These are phyloP conservation scores for Drosophila bunnanda DNA, from an alignment of 2,888 invertebrate genomes.

Conservation along the genomic window DNA sequence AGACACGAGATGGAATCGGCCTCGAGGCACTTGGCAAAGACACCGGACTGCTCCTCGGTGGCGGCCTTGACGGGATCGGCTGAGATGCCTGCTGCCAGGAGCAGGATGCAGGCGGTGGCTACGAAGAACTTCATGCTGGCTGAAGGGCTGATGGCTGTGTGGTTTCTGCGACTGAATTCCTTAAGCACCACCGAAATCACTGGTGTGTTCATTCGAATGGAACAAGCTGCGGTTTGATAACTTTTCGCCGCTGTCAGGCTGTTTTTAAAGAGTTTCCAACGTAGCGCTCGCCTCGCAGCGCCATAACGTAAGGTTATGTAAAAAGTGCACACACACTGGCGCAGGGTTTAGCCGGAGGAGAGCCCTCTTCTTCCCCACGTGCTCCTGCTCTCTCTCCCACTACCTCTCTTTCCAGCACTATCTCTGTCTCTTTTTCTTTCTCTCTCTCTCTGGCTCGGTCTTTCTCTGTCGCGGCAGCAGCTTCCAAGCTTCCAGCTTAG, in stretches of 20 bases:
- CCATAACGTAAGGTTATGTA: conserved; percentile 78
- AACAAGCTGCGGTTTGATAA: conserved; percentile 85
- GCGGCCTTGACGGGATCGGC: conserved; percentile 80
- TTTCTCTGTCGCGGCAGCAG: conserved; percentile 21
- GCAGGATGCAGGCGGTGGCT: conserved; percentile 81
- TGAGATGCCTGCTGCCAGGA: conserved; percentile 81
- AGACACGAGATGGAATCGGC: conserved; percentile 88
- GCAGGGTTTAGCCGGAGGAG: conserved; percentile 24
- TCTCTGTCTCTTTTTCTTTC: neutral
- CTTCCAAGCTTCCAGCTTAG: conserved; percentile 52
- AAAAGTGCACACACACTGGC: conserved; percentile 59
- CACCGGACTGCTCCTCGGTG: conserved; percentile 77
- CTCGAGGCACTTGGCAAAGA: conserved; percentile 86
- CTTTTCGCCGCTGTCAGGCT: conserved; percentile 84
- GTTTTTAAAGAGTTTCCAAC: conserved; percentile 85
- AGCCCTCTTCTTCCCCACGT: conserved; percentile 41
- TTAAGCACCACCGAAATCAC: conserved; percentile 83
- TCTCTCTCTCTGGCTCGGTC: conserved; percentile 1
- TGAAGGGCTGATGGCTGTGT: conserved; percentile 46
- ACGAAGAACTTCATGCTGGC: conserved; percentile 83
- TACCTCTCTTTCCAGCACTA: neutral
- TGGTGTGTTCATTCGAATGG: conserved; percentile 85
- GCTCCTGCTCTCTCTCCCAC: conserved; percentile 22
- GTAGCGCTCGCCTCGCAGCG: conserved; percentile 70
- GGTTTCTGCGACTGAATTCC: conserved; percentile 61